phyloP scores from a whole-genome alignment of 2,113 vertebrate species.

The Eonycteris spelaea region DNA sequence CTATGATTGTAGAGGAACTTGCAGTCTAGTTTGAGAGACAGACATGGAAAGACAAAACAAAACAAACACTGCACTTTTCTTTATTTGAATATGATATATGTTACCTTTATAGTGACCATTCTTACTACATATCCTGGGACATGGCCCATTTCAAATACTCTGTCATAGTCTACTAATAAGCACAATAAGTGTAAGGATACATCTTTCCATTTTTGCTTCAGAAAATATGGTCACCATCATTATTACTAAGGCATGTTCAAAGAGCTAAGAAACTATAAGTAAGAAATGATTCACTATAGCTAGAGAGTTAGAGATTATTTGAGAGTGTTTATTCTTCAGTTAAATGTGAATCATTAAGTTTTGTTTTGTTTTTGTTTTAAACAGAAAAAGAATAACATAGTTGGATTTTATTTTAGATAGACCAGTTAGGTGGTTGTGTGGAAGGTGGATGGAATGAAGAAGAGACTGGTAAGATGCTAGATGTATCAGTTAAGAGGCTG shows the following conservation, averaged over 20 bases:
- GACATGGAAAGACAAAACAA: not conserved
- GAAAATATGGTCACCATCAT: not conserved
- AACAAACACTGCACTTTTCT: not conserved
- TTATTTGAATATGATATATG: not conserved
- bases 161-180: not conserved
- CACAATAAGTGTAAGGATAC: not conserved
- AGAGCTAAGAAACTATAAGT: not conserved
- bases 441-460: not conserved
- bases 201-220: not conserved
- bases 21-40: not conserved
- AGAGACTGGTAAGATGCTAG: not conserved
- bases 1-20: not conserved
- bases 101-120: not conserved
- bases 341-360: not conserved
- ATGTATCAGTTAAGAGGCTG: not conserved
- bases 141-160: not conserved
- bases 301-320: not conserved
- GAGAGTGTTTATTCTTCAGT: not conserved
- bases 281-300: not conserved
- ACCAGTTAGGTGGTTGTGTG: not conserved
- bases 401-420: not conserved
- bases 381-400: not conserved
- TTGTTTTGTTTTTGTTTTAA: not conserved
- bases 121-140: not conserved
- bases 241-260: not conserved